Evolutionary conservation across 2,888 invertebrate genomes (phyloP).

Genomic region (Taenaris catops): DNA sequence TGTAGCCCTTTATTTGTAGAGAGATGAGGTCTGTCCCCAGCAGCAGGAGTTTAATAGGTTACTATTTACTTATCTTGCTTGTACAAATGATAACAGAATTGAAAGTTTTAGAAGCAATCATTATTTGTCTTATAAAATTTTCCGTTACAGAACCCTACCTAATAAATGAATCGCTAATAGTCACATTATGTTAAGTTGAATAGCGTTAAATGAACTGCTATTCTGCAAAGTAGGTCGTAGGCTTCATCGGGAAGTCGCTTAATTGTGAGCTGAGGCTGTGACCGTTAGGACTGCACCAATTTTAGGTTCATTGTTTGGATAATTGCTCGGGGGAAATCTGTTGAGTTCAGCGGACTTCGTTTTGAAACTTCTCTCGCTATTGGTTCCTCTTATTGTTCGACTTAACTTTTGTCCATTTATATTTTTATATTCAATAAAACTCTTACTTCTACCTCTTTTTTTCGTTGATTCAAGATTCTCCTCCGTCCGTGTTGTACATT

Average conservation of each 20-base stretch:
- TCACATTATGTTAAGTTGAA: constrained; percentile 72
- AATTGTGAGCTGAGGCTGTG: constrained; percentile 38
- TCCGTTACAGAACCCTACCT: constrained; percentile 56
- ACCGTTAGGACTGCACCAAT: constrained; percentile 58
- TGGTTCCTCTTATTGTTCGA: constrained; percentile 26
- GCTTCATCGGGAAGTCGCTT: constrained; percentile 18
- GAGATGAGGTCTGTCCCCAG: too few relatives aligned
- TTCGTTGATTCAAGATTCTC: too few relatives aligned
- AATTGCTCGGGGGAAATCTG: constrained; percentile 54
- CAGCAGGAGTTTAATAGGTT: too few relatives aligned
- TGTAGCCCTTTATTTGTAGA: too few relatives aligned
- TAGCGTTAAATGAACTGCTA: constrained; percentile 72
- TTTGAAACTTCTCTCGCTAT: constrained; percentile 46
- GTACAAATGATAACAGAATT: too few relatives aligned
- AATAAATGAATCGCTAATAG: constrained; percentile 60
- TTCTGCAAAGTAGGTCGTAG: constrained; percentile 65
- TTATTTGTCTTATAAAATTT: too few relatives aligned
- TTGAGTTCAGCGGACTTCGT: constrained; percentile 30
- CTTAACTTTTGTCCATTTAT: constrained; percentile 1
- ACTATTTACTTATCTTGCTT: too few relatives aligned
- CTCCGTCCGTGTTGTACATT: too few relatives aligned
- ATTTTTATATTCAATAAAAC: constrained; percentile 2
- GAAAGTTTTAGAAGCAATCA: too few relatives aligned
- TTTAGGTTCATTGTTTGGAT: constrained; percentile 75
- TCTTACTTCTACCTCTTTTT: too few relatives aligned